Percentiles rank a stretch among this genome's conserved stretches.
These are phyloP conservation scores for Drosophila willistoni DNA, from an alignment of 1,140 invertebrate genomes.

Conservation along the genomic window DNA sequence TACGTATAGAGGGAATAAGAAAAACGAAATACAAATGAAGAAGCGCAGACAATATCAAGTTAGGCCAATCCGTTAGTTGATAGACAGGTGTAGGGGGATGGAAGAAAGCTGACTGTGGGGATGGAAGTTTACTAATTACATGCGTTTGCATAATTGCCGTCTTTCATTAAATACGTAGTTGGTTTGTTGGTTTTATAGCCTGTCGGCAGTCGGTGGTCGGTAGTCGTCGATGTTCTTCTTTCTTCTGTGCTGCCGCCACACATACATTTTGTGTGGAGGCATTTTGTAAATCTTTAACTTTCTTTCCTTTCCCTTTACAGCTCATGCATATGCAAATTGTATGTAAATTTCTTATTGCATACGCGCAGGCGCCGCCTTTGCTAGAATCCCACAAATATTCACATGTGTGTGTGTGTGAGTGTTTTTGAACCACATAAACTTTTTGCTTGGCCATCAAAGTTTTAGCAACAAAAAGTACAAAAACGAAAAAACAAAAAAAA, in stretches of 20 bases:
- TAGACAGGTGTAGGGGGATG: background rate
- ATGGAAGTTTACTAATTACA: conserved; percentile 61
- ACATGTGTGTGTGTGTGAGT: background rate
- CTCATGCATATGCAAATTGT: conserved; percentile 74
- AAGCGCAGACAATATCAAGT: background rate
- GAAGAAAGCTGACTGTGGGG: background rate
- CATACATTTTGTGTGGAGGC: background rate
- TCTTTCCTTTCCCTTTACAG: conserved; percentile 18
- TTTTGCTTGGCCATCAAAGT: conserved; percentile 17
- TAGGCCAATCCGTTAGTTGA: background rate
- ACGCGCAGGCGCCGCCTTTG: conserved; percentile 54
- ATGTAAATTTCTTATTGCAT: conserved; percentile 67
- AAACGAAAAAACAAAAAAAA: background rate
- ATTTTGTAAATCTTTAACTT: conserved; percentile 70
- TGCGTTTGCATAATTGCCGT: conserved; percentile 73
- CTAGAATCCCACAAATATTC: background rate
- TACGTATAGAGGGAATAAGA: background rate
- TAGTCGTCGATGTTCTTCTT: conserved; percentile 13
- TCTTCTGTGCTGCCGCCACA: conserved; percentile 15
- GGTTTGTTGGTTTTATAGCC: conserved; percentile 35
- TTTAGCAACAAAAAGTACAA: conserved; percentile 17
- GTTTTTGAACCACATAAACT: conserved; percentile 18
- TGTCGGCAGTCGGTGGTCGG: background rate
- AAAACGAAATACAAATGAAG: background rate
- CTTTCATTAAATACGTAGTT: conserved; percentile 64